A percentile compares a stretch with the other conserved stretches of the same genome.
Evolutionary conservation across 2,113 vertebrate genomes (phyloP).

Genomic region (Lophochroa leadbeateri): DNA sequence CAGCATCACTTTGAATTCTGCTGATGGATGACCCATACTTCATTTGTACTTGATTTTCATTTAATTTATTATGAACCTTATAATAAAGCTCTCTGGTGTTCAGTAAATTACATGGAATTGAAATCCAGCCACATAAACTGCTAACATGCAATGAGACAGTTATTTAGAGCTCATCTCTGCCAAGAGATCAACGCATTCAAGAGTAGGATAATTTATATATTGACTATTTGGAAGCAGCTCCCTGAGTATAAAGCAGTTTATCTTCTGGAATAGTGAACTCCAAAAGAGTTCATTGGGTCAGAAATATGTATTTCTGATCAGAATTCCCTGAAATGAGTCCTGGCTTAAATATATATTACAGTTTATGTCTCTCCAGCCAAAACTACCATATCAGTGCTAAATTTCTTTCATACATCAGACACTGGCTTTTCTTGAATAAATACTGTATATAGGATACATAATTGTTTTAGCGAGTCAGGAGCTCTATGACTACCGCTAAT

Average conservation of each 20-base stretch:
- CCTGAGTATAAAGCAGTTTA: background rate
- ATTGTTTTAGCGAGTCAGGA: background rate
- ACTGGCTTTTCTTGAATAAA: background rate
- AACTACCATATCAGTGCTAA: background rate
- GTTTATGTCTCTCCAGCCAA: background rate
- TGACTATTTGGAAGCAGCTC: background rate
- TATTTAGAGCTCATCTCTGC: conserved; percentile 11
- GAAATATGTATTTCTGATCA: background rate
- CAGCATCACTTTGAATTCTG: background rate
- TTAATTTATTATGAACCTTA: conserved; percentile 32
- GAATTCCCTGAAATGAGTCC: background rate
- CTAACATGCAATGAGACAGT: background rate
- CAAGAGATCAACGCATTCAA: background rate
- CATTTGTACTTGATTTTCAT: conserved; percentile 33
- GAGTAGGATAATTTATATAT: background rate
- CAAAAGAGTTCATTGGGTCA: background rate
- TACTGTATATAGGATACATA: background rate
- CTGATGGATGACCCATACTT: conserved; percentile 7
- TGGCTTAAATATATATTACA: background rate
- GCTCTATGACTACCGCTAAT: background rate
- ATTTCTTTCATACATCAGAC: background rate
- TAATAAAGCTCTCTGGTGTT: background rate
- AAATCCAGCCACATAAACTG: conserved; percentile 12
- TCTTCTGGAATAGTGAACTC: background rate
- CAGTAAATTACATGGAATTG: conserved; percentile 10